Base-by-base conservation (phyloP, 2,888 invertebrate species). In the Melinaea marsaeus region DNA sequence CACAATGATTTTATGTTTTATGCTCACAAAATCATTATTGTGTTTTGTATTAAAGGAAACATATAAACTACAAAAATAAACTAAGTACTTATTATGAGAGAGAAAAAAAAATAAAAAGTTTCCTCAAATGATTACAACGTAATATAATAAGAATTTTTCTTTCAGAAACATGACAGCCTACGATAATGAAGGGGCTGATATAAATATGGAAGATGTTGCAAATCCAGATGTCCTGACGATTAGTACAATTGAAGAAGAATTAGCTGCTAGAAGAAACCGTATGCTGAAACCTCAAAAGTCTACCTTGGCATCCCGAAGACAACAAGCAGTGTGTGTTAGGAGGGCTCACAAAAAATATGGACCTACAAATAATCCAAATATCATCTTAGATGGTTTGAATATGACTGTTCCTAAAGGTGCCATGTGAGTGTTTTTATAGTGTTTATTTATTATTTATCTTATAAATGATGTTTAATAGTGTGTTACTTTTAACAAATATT, bases 381-480 rank as follows among this genome's bases (percentile, higher is more conserved):
- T 96, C 45, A 95, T 98, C 48, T 91, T 98, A 61, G 96, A 97
- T 79, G 95, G 96, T 34, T 92, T 98, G 61, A 96, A 96, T 79
- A 96, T 98, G 95, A 97, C 97, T 22, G 98, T 98, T 55, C 95
- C 97, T 33, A 96, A 97, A 80, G 97, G 97, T 60, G 90, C 95
- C 57, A 97, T 97, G 96, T 96, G 90, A 94, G 95, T 93, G 67
- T 58, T 13, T 34, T 55, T 57, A 54, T 34, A 46, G 11, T 55
- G 37, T 51, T 59, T n/a, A 33, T 51, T 56, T 42, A 34, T 55
- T 55, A 11, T 55, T 32, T 45, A 57, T 55, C 51, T 57, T 32
- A 34, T 33, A 64, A 60, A 45, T 37, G 34, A 37, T 55, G 11
- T 42, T n/a, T 34, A 5, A 4, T 37, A 22, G 22, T 22, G 37